Base-by-base conservation (phyloP, 2,113 vertebrate genomes). In the Nipponia nippon region DNA sequence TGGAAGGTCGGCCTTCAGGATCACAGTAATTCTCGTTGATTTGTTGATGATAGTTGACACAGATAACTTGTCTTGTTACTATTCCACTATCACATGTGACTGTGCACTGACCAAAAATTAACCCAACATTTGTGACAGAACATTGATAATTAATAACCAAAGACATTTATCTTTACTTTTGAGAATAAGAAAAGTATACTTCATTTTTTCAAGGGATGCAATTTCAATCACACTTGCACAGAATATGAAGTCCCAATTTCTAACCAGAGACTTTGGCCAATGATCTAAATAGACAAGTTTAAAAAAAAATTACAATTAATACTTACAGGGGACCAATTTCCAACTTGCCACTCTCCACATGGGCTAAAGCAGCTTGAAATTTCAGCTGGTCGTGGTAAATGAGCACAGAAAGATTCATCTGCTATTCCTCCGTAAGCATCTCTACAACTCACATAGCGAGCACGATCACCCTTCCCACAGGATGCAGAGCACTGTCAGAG, bases 361-460 rank as follows among this genome's bases (percentile, higher is more conserved):
- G 98, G 98, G 95, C 97, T 99, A 96, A 99, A 99, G 91, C 99
- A 99, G 86, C 89, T 92, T 20, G 98, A 97, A 69, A 97, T 83
- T 96, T 99, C 99, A 16, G 99, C 98, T 17, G 99, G 99, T 34
- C 99, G 98, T 26, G 99, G 98, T 76, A 98, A 96, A 93, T 99
- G 98, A 75, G 98, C 96, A 49, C 99, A 99, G 59, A 97, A 97
- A 0, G 98, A 98, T 89, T 99, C 99, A 58, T 99, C 99, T 9
- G 99, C 99, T 83, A 99, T 97, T 26, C 97, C 98, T 50, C 99
- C 99, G 16, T 98, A 94, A 89, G 96, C 97, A 59, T 99, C 99
- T 62, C 99, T 98, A 91, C 99, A 99, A 95, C 99, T 99, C 78
- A 99, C 99, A 11, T 99, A 99, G 32, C 99, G 99, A 70, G 98